Evolutionary conservation across 2,888 invertebrate species (phyloP), one percentile per base, ranked within the genome.

Genomic region (Zonitis immaculata): DNA sequence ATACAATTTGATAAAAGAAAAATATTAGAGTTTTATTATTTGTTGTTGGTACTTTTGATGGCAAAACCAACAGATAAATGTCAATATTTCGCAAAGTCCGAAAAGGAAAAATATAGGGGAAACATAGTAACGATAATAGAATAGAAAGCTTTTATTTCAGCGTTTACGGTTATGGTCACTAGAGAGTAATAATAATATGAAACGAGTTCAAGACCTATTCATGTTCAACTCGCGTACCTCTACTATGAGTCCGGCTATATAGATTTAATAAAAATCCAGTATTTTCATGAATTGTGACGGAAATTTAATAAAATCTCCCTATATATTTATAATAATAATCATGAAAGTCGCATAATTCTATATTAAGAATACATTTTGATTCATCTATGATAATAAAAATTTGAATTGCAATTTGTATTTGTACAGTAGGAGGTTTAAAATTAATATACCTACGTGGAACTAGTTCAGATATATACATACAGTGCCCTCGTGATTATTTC

Each of bases 131-230:
- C 44, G 44, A 49, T 56, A 58, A 56, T 56, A 51, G 58, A 60
- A 60, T 60, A 60, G 51, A 54, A 58, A 43, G 51, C 50, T 56
- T 56, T 60, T 56, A 56, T 56, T 54, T 28, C 48, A 16, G 46
- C 54, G 53, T 58, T 60, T 60, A 60, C 48, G 58, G 54, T 60
- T 60, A 58, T 60, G 48, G 58, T 46, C 52, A 45, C 50, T 47
- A 28, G 53, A 54, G 55, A 49, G 47, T 53, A 53, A 51, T 58
- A 56, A 39, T 35, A 35, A 35, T 35, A 35, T 35, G 35, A 18
- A 35, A 18, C 14, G 32, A 9, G 25, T 26, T 54, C 49, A 42
- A 11, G n/a, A 44, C 14, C 39, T 42, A 53, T 47, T 18, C 35
- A 35, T 16, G 35, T 35, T 35, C 35, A 35, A 35, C 35, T 35